Evolutionary conservation across 2,888 invertebrate genomes (phyloP), one percentile per base, ranked within the genome.

Genomic region (Brachyptera putata): DNA sequence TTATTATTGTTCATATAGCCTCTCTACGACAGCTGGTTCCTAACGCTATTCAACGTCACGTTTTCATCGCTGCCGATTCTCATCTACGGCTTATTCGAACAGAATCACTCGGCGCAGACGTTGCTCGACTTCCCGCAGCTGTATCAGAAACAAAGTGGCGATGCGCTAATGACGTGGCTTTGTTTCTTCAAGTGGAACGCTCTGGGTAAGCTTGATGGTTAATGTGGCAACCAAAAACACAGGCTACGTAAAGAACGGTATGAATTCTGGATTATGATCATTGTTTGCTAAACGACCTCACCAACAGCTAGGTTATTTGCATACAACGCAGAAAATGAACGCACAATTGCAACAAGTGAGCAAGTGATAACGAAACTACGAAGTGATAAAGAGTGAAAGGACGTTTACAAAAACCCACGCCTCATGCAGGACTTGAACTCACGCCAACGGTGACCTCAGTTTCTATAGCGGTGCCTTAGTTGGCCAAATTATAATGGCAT

Each of bases 41-140:
- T 92, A 65, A 87, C 88, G 67, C 77, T 85, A 61, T 91, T 80
- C 78, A 92, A 92, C 74, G 79, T 90, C 50, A 70, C 87, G 25
- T 90, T 89, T 71, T 85, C 91, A 0, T 83, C 89, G 0, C 70
- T 86, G 56, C 92, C 91, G 0, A 84, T 91, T 58, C 74, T 91
- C 13, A 68, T 86, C 7, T 86, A 86, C 64, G 86, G 89, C 0
- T 75, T 91, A 56, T 84, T 87, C 14, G 92, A 92, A 69, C 89
- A 91, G 69, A 79, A 85, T 62, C 81, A 84, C 71, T 73, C 80
- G 0, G 79, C 84, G 1, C 71, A 77, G 0, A 72, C 75, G 1
- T 76, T 81, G 56, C 70, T 75, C 68, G 80, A 81, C n/a, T 79
- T 83, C 63, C 91, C 91, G 0, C 76, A 79, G 11, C 73, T 89